Evolutionary conservation across 2,888 invertebrate species (phyloP).

Genomic region (Elegia similella): DNA sequence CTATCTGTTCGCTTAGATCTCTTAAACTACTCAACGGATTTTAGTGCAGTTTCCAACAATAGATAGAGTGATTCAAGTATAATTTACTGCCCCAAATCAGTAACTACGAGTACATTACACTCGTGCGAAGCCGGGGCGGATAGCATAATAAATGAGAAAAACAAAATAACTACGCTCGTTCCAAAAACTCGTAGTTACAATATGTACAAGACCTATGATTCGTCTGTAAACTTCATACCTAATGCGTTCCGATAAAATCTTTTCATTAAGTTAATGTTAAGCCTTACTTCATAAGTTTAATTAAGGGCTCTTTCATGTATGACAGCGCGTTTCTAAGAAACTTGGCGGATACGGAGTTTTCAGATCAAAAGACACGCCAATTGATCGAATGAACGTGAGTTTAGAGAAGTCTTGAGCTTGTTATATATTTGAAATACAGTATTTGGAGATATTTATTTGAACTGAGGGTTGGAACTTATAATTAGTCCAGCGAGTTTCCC

Average conservation of each 20-base stretch:
- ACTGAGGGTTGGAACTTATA: no score
- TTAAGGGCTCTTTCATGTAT: slow-evolving; percentile 30
- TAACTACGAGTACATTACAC: no score
- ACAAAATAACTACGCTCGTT: no score
- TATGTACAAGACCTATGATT: background rate
- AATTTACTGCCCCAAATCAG: no score
- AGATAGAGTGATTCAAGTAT: no score
- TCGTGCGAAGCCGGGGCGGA: no score
- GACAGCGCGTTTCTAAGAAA: slow-evolving; percentile 21
- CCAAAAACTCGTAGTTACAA: background rate
- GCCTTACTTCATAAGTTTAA: slow-evolving; percentile 36
- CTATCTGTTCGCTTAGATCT: no score
- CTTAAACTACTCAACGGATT: no score
- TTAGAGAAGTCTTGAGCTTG: background rate
- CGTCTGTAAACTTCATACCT: slow-evolving; percentile 1
- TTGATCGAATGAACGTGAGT: slow-evolving; percentile 5
- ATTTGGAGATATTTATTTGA: no score
- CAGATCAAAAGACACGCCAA: slow-evolving; percentile 14
- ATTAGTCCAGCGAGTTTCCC: no score
- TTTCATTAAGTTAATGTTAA: slow-evolving; percentile 27
- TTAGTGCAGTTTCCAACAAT: no score
- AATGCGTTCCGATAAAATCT: slow-evolving; percentile 15
- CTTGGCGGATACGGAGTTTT: slow-evolving; percentile 18
- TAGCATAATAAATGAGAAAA: background rate
- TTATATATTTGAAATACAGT: background rate